Evolutionary conservation across 2,888 invertebrate species (phyloP), one percentile per base, ranked within the genome.

Genomic region (Lissonota sp.): DNA sequence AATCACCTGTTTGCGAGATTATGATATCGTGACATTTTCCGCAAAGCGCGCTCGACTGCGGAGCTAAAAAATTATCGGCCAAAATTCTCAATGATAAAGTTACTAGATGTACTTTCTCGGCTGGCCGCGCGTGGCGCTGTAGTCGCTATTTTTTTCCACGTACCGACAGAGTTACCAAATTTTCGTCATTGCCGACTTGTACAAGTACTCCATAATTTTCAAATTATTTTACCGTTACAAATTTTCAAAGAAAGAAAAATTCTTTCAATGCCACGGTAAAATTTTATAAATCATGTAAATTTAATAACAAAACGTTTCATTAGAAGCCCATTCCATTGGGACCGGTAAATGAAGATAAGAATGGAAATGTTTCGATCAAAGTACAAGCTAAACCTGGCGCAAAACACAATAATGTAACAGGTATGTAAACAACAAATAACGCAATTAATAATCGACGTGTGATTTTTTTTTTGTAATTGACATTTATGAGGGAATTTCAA

Each of bases 361-460:
- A 92, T 60, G 95, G 95, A 37, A 94, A 95, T 87, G 94, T 96
- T 78, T 88, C 93, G 10, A 94, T 96, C 39, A 94, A 94, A 88
- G 93, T 96, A 82, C 93, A 95, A 78, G 96, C 96, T 0, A 97
- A 96, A 90, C 96, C 96, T 16, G 96, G 96, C 60, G 95, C 96
- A 0, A 96, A 96, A 92, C 93, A 94, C 73, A 96, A 95, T 90
- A 93, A 94, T 60, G 94, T 97, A 74, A 96, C 96, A 80, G 95
- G 95, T 94, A 64, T 40, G 26, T 60, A 72, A 37, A 44, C 63
- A 40, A 44, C 14, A 26, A 63, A 53, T 70, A 46, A 46, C 26
- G 16, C 14, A 39, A 26, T 7, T 67, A 42, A 39, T 14, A 12
- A 76, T 53, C 16, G 42, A 42, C 16, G 44, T 44, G 1, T 44